Base-by-base conservation (phyloP, 2,113 vertebrate species). In the Xiphophorus couchianus region DNA sequence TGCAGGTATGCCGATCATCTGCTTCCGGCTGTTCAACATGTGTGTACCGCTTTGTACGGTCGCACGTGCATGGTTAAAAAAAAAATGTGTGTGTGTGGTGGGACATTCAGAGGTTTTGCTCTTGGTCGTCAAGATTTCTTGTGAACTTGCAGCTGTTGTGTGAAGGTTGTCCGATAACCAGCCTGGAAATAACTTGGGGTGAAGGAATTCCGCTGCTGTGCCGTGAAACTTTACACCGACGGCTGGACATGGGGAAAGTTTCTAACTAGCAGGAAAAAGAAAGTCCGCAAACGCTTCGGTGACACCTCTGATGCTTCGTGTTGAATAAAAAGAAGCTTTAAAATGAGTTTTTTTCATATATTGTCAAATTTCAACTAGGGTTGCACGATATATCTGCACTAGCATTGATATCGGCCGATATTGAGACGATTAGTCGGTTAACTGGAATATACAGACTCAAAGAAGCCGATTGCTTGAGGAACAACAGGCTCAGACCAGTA, bases 1-100 rank as follows among this genome's bases (percentile, higher is more conserved):
- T 77, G 68, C 90, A 93, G 93, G 91, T 94, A 90, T 14, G 60
- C 28, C 64, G 17, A 19, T 5, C 44, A 48, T 51, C 30, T 28
- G 13, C 44, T 48, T 17, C 44, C 37, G 33, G 39, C 63, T 37
- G 22, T 64, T 37, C 17, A 27, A 1, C 19, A 15, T 48, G 44
- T 48, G 19, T 75, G 8, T 42, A 67, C 9, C 4, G 44, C 2
- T 75, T 67, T 17, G 44, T 19, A 11, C 15, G 54, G 0, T 35
- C 5, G 6, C 13, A 29, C 11, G 39, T 44, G 71, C 39, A 0
- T 31, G 27, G 5, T 31, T 5, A 37, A 65, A 37, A 65, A 31
- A 2, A 33, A 35, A 22, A 2, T 33, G 9, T 35, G 7, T 8
- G 1, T 1, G 33, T 35, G 33, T 35, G 31, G 7, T 1, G 31